A percentile compares a stretch with the other conserved stretches of the same genome.
Conservation (phyloP, 2,113 vertebrate genomes). For the Periophthalmus modestus region DNA sequence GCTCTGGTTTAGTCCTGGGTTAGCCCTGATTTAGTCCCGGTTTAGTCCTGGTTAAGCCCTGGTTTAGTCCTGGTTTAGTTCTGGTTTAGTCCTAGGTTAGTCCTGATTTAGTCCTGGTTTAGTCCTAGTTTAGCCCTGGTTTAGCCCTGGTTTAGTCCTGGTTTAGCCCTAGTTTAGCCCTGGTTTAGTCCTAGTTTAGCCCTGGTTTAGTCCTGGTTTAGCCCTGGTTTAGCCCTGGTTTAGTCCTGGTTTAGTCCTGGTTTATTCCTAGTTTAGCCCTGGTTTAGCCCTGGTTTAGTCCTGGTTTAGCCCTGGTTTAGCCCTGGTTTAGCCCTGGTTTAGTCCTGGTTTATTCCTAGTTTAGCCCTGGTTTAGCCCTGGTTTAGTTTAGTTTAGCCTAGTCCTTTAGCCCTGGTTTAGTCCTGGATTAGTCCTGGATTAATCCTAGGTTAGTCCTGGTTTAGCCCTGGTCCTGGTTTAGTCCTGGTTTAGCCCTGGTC, state of each 20-base stretch:
- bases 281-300: background rate
- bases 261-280: background rate
- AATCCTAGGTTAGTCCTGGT: background rate
- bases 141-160: background rate
- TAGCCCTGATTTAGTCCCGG: background rate
- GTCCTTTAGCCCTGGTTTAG: background rate
- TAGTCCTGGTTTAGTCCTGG: background rate
- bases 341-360: background rate
- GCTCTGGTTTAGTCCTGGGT: background rate
- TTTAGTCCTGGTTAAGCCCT: background rate
- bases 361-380: background rate
- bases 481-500: background rate
- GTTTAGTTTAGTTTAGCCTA: background rate
- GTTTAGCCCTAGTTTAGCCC: background rate
- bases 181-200: background rate
- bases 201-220: conserved; percentile 37
- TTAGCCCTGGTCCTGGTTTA: background rate
- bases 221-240: background rate
- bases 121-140: background rate
- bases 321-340: background rate
- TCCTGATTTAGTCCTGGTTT: background rate
- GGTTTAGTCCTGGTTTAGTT: background rate
- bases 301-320: conserved; percentile 43
- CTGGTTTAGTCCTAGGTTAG: background rate
- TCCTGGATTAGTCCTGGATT: background rate